A percentile compares a stretch with the other conserved stretches of the same genome.
These are phyloP conservation scores for Chaetops frenatus DNA, from an alignment of 2,113 vertebrate genomes.

Conservation along the genomic window DNA sequence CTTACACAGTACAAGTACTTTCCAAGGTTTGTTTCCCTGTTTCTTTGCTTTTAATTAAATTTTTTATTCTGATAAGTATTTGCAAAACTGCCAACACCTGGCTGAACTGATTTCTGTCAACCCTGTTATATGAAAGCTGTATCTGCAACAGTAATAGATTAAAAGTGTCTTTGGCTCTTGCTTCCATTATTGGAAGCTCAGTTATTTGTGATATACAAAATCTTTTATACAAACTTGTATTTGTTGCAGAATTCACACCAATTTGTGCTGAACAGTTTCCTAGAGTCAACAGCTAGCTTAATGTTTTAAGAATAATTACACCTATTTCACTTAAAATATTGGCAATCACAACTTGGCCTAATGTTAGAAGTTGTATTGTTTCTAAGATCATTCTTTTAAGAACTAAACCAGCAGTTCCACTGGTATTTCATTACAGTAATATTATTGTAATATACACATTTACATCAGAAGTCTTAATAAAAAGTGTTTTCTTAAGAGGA, in stretches of 20 bases:
- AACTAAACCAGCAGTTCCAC: constrained; percentile 16
- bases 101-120: constrained; percentile 8
- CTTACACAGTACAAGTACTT: background rate
- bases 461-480: background rate
- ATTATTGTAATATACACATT: background rate
- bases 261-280: background rate
- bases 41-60: background rate
- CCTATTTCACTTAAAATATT: background rate
- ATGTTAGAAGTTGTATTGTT: constrained; percentile 31
- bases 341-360: background rate
- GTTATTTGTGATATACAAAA: background rate
- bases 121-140: background rate
- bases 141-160: background rate
- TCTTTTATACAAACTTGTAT: background rate
- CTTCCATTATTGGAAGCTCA: background rate
- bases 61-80: background rate
- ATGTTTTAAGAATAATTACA: background rate
- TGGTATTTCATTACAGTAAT: background rate
- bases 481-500: background rate
- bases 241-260: constrained; percentile 1
- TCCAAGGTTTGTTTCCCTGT: background rate
- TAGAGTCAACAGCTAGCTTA: background rate
- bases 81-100: background rate
- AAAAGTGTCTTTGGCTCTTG: constrained; percentile 28
- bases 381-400: background rate